These are phyloP conservation scores for Ia io DNA, from an alignment of 2,113 vertebrate species.

Conservation along the genomic window DNA sequence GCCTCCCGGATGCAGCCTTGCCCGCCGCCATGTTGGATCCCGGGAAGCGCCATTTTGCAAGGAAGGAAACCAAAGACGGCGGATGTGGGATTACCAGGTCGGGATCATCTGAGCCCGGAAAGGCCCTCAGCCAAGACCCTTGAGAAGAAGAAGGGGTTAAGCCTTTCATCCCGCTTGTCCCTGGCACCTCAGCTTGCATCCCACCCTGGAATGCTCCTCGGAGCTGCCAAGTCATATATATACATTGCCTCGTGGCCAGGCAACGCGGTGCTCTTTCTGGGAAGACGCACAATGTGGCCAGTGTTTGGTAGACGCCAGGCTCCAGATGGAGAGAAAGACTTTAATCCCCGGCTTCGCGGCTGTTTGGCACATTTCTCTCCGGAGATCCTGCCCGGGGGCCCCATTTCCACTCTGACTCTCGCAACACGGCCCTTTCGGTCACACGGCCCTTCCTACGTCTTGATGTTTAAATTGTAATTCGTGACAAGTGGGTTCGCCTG, in stretches of 20 bases:
- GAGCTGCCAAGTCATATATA: constrained; percentile 58
- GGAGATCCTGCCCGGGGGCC: background rate
- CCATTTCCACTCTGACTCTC: background rate
- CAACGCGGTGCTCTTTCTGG: constrained; percentile 32
- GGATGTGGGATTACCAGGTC: background rate
- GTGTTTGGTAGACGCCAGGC: constrained; percentile 26
- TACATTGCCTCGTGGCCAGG: constrained; percentile 56
- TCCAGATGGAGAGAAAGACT: constrained; percentile 56
- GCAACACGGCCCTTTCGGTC: no score
- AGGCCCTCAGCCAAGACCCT: background rate
- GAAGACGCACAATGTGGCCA: constrained; percentile 57
- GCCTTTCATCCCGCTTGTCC: background rate
- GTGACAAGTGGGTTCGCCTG: background rate
- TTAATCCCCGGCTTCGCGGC: constrained; percentile 10
- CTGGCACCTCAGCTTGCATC: constrained; percentile 38
- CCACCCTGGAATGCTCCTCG: constrained; percentile 62
- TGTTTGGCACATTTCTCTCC: constrained; percentile 2
- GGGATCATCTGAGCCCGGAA: background rate
- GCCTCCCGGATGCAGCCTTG: accelerated
- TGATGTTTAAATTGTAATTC: background rate
- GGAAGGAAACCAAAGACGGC: background rate
- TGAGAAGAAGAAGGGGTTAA: background rate
- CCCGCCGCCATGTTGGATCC: no score
- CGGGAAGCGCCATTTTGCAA: background rate
- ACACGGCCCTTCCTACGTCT: background rate